Conservation (phyloP, 30 jellyfish, hydroid and myxozoan genomes). For the Catostylus mosaicus region DNA sequence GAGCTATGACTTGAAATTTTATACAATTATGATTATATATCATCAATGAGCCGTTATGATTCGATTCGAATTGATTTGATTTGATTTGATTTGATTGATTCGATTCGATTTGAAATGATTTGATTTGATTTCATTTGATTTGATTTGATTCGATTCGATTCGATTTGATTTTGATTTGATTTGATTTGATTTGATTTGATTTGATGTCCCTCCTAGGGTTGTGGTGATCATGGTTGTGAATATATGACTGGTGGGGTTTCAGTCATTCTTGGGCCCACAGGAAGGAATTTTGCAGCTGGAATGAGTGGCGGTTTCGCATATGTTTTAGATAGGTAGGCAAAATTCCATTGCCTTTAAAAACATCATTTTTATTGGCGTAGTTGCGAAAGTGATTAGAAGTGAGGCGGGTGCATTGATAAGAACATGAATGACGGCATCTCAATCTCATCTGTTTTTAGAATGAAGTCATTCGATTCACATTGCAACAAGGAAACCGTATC, state of each 20-base stretch:
- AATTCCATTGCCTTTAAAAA: too few relatives aligned
- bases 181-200: not conserved
- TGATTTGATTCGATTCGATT: not conserved
- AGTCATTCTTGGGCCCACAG: slow-evolving; percentile 80
- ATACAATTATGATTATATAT: not conserved
- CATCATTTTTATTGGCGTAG: not conserved
- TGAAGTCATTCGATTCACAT: slow-evolving; percentile 17
- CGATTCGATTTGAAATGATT: not conserved
- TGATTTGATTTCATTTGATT: not conserved
- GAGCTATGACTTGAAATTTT: not conserved
- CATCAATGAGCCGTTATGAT: not conserved
- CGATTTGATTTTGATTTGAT: not conserved
- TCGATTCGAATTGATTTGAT: not conserved
- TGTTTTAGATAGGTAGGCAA: slow-evolving; percentile 71
- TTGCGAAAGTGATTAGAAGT: too few relatives aligned
- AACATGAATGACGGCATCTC: too few relatives aligned
- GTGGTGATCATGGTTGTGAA: slow-evolving; percentile 96
- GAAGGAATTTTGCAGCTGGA: slow-evolving; percentile 94
- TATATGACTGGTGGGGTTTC: slow-evolving; percentile 93
- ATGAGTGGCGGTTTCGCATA: slow-evolving; percentile 94
- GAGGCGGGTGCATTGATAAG: too few relatives aligned
- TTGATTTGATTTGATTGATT: not conserved
- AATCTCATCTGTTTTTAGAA: slow-evolving; percentile 6
- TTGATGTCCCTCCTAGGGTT: slow-evolving; percentile 32
- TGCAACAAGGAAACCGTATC: slow-evolving; percentile 72